These are phyloP conservation scores for Trissolcus basalis DNA, from an alignment of 1,140 invertebrate species.

Conservation along the genomic window DNA sequence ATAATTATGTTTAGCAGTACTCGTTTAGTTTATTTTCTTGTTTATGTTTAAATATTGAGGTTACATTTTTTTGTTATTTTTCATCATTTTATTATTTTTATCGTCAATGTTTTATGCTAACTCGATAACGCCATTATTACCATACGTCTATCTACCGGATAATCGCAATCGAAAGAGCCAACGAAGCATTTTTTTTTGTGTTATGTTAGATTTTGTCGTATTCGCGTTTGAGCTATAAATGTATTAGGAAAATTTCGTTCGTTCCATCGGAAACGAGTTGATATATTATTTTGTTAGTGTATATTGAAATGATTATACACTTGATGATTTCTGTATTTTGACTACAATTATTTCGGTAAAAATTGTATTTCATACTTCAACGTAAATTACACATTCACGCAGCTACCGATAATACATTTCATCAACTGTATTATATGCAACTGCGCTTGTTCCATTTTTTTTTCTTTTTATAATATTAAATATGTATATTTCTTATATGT, in stretches of 20 bases:
- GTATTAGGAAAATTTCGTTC: constrained; percentile 57
- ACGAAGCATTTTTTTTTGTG: constrained; percentile 42
- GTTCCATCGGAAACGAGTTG: constrained; percentile 25
- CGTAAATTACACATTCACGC: constrained; percentile 34
- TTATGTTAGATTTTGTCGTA: constrained; percentile 5
- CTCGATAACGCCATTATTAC: constrained; percentile 45
- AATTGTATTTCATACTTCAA: constrained; percentile 51
- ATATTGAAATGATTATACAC: constrained; percentile 47
- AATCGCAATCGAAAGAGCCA: constrained; percentile 57
- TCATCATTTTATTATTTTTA: constrained; percentile 13
- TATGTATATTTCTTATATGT: constrained; percentile 51
- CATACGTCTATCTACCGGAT: constrained; percentile 53
- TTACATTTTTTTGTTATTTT: constrained; percentile 13
- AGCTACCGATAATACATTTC: background rate
- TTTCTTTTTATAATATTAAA: constrained; percentile 41
- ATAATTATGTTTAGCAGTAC: constrained; percentile 74
- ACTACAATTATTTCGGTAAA: constrained; percentile 59
- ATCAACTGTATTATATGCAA: constrained; percentile 22
- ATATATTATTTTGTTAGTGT: constrained; percentile 38
- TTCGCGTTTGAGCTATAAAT: constrained; percentile 52
- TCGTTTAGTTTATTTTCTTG: constrained; percentile 68
- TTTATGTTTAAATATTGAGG: constrained; percentile 66
- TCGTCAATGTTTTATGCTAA: constrained; percentile 19
- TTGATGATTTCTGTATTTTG: constrained; percentile 20
- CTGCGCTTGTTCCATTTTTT: background rate